Conservation (phyloP, 2,797 vertebrate species). For the Crax fasciolata region DNA sequence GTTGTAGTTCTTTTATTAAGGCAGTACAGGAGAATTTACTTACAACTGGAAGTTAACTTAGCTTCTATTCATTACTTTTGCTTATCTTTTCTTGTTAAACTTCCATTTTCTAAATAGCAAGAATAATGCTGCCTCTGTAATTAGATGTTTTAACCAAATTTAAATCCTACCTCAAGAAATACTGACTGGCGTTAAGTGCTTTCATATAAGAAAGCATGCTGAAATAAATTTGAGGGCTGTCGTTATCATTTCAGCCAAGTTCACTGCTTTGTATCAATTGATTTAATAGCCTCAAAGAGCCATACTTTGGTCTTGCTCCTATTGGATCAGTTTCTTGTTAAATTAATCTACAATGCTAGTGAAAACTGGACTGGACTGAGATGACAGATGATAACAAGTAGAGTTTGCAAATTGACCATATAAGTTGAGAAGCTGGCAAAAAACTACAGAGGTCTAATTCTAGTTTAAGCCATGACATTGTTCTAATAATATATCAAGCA, state of each 20-base stretch:
- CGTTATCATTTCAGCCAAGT: neutral
- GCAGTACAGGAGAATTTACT: neutral
- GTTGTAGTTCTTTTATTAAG: neutral
- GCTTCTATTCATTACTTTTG: neutral
- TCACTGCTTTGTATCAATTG: neutral
- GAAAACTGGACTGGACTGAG: neutral
- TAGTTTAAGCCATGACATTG: neutral
- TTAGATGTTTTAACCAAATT: neutral
- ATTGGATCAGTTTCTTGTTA: neutral
- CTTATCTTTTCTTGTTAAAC: neutral
- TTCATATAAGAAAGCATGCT: neutral
- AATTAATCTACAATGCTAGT: neutral
- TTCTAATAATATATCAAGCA: neutral
- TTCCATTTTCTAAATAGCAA: neutral
- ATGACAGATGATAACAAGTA: neutral
- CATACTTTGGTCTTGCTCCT: neutral
- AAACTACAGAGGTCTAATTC: neutral
- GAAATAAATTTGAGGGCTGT: neutral
- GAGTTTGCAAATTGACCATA: neutral
- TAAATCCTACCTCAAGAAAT: neutral
- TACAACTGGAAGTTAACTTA: neutral
- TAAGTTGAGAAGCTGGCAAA: rapidly evolving
- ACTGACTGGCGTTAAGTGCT: neutral
- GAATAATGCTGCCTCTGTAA: neutral
- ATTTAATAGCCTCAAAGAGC: neutral